Conservation (phyloP, 2,888 invertebrate genomes). For the Sinhomidia bicolor region DNA sequence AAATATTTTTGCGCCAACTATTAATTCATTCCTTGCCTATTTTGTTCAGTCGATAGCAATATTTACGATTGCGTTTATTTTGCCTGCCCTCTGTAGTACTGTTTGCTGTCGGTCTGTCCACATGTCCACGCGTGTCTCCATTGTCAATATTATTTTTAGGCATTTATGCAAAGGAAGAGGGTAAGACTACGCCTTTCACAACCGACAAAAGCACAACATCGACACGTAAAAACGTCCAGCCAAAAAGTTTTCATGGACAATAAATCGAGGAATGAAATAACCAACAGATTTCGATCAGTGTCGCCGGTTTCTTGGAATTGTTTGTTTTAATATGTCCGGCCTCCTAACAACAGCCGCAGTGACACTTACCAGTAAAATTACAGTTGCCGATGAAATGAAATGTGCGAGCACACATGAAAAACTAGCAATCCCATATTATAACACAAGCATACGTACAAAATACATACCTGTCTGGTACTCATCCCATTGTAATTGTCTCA, state of each 20-base stretch:
- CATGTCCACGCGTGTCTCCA: too few relatives aligned
- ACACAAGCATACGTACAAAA: too few relatives aligned
- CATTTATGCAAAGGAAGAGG: too few relatives aligned
- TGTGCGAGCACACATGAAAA: conserved; percentile 5
- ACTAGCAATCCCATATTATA: too few relatives aligned
- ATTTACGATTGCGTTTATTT: too few relatives aligned
- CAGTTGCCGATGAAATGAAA: background rate
- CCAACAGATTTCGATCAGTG: background rate
- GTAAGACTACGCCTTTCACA: background rate
- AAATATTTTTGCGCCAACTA: too few relatives aligned
- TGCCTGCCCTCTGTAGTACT: too few relatives aligned
- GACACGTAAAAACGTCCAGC: background rate
- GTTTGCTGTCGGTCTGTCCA: too few relatives aligned
- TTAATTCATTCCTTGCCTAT: too few relatives aligned
- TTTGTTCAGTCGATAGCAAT: too few relatives aligned
- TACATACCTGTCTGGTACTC: background rate
- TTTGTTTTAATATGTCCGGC: background rate
- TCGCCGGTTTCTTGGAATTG: background rate
- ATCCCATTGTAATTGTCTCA: background rate
- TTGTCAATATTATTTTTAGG: too few relatives aligned
- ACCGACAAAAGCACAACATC: background rate
- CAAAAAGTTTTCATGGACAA: conserved; percentile 7
- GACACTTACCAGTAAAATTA: background rate
- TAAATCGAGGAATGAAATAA: background rate
- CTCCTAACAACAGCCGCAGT: background rate